Base-by-base conservation (phyloP, 2,888 invertebrate genomes). In the Caenorhabditis plicata region DNA sequence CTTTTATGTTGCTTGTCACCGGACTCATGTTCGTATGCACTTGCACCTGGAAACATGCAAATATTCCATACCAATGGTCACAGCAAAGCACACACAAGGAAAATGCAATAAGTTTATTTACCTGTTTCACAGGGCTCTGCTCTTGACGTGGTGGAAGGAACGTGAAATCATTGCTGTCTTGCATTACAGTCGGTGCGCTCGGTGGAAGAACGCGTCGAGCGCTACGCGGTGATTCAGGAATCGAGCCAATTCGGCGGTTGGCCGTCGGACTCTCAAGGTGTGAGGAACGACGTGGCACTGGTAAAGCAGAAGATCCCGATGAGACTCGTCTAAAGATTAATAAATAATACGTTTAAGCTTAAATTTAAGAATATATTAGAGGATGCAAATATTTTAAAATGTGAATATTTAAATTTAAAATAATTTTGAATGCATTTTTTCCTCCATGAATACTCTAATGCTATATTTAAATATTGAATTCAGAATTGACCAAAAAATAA, bases 111-210 rank as follows among this genome's bases (percentile, higher is more conserved):
- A 33, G 11, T 5, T 5, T 1, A 22, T 43, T 44, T 33, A 78
- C 77, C 64, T 78, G 78, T 44, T 74, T 75, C 41, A 78, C 78
- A 8, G 77, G 77, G 40, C 60, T 77, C 9, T 54, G 39, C 20
- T 60, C 68, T 19, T 55, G 49, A 31, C 52, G 22, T 22, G 80
- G 78, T 15, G 80, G 80, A 5, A 80, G 63, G 58, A 80, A 78
- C 9, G 79, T 80, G 64, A 78, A 80, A 40, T 80, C 80, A n/a
- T 58, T 66, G 29, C 73, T 73, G n/a, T 80, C 80, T 22, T 67
- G 69, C 57, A 49, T 45, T 74, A 75, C 11, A 22, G 20, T 36
- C 2, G 50, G 42, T 15, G 50, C 26, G 0, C 51, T 36, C 11
- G 61, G 61, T 8, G 53, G 35, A 11, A 61, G 44, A 1, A 51